Evolutionary conservation across 1,140 invertebrate species (phyloP).

Genomic region (Grapholita molesta): DNA sequence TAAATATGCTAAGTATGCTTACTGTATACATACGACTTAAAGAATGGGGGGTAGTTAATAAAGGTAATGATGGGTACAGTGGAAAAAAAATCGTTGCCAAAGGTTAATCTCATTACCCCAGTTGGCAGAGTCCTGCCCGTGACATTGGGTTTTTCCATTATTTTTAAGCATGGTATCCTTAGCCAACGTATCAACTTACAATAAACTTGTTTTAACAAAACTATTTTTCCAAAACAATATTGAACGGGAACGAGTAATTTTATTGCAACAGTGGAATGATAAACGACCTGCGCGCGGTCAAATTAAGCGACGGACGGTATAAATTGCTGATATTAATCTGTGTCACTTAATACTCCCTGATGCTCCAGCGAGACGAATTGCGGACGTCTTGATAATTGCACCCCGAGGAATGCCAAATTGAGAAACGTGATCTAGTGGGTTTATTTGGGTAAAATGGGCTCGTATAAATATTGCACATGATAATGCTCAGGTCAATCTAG

Average conservation of each 20-base stretch:
- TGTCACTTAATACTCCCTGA: conserved; percentile 54
- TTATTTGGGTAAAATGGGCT: not conserved
- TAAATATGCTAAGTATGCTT: no score
- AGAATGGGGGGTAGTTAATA: no score
- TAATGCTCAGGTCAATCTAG: not conserved
- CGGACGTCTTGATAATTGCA: conserved; percentile 24
- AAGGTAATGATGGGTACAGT: no score
- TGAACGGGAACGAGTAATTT: not conserved
- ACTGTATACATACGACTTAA: no score
- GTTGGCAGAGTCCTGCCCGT: no score
- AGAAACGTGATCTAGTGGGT: not conserved
- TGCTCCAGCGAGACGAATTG: conserved; percentile 42
- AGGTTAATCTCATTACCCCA: no score
- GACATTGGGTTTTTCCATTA: no score
- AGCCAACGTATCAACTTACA: no score
- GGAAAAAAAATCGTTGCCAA: no score
- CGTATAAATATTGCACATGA: not conserved
- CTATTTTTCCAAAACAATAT: not conserved
- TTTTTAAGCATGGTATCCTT: no score
- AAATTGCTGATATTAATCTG: conserved; percentile 53
- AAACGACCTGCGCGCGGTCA: conserved; percentile 20
- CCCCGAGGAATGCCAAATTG: not conserved
- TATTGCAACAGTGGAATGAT: conserved; percentile 17
- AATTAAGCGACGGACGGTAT: conserved; percentile 38
- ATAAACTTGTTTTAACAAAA: no score